A percentile compares a stretch with the other conserved stretches of the same genome.
phyloP scores from a whole-genome alignment of 2,797 vertebrate genomes.

The Squalus acanthias region DNA sequence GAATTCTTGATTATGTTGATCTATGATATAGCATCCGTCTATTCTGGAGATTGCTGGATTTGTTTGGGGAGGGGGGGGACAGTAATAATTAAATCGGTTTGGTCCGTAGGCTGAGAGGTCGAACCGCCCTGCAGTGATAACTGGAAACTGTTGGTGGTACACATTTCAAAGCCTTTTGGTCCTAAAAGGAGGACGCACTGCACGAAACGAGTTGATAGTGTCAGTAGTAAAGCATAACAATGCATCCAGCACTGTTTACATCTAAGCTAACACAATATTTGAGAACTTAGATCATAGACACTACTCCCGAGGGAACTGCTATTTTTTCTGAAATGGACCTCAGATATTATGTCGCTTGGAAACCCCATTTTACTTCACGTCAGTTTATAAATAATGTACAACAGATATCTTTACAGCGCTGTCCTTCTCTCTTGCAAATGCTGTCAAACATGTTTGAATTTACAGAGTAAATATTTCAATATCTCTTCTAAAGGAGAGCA shows the following conservation, averaged over 20 bases:
- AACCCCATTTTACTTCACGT: neutral
- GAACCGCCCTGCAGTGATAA: neutral
- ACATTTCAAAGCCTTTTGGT: neutral
- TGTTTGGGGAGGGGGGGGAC: neutral
- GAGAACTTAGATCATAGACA: neutral
- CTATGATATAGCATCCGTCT: neutral
- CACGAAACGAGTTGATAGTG: neutral
- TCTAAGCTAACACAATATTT: neutral
- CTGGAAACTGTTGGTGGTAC: neutral
- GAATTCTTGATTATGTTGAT: neutral
- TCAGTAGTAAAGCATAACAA: neutral
- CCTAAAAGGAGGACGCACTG: neutral
- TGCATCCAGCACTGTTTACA: neutral
- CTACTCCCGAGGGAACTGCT: neutral
- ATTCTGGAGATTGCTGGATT: neutral
- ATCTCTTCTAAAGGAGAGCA: neutral
- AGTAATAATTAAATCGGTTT: neutral
- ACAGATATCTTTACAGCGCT: neutral
- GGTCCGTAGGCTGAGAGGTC: neutral
- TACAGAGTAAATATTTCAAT: neutral
- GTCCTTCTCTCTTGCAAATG: neutral
- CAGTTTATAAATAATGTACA: neutral
- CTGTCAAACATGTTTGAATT: neutral
- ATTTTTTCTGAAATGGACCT: neutral
- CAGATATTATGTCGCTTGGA: neutral